Conservation (phyloP, 2,888 invertebrate genomes). For the Rhabditophanes sp. region DNA sequence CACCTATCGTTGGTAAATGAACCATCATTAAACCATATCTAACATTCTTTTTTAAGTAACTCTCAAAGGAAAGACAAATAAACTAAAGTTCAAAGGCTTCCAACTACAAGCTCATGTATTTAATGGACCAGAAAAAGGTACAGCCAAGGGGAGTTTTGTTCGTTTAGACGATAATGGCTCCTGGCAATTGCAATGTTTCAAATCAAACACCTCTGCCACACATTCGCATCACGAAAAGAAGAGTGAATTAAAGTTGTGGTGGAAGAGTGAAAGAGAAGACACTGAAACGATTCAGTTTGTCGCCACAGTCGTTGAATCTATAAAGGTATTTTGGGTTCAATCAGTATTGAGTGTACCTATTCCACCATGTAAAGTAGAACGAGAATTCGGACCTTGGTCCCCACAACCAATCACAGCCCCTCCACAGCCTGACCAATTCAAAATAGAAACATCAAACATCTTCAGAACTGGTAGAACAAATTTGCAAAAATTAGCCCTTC, state of each 20-base stretch:
- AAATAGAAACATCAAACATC: slow-evolving; percentile 35
- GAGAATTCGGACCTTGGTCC: slow-evolving; percentile 16
- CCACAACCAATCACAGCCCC: slow-evolving; percentile 25
- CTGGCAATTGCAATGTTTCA: slow-evolving; percentile 40
- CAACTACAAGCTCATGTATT: slow-evolving; percentile 36
- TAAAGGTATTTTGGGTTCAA: slow-evolving; percentile 25
- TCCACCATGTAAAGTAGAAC: slow-evolving; percentile 25
- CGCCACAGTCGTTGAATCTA: slow-evolving; percentile 38
- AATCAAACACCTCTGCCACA: slow-evolving; percentile 30
- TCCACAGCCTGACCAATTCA: slow-evolving; percentile 34
- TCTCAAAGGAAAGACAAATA: slow-evolving; percentile 30
- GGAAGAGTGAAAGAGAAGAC: slow-evolving; percentile 30
- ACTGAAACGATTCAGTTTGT: slow-evolving; percentile 35
- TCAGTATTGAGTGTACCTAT: slow-evolving; percentile 33
- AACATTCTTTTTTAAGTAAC: slow-evolving; percentile 20
- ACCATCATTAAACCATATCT: neutral
- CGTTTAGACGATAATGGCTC: slow-evolving; percentile 37
- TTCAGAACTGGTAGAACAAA: too few species aligned
- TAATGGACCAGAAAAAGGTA: slow-evolving; percentile 28
- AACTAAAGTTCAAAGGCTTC: slow-evolving; percentile 37
- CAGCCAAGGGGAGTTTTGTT: slow-evolving; percentile 15
- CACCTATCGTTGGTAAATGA: slow-evolving; percentile 31
- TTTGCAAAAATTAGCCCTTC: too few species aligned
- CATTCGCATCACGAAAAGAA: slow-evolving; percentile 41
- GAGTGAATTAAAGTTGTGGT: slow-evolving; percentile 36